These are phyloP conservation scores for Neuroterus valhalla DNA, from an alignment of 1,140 invertebrate species.

Conservation along the genomic window DNA sequence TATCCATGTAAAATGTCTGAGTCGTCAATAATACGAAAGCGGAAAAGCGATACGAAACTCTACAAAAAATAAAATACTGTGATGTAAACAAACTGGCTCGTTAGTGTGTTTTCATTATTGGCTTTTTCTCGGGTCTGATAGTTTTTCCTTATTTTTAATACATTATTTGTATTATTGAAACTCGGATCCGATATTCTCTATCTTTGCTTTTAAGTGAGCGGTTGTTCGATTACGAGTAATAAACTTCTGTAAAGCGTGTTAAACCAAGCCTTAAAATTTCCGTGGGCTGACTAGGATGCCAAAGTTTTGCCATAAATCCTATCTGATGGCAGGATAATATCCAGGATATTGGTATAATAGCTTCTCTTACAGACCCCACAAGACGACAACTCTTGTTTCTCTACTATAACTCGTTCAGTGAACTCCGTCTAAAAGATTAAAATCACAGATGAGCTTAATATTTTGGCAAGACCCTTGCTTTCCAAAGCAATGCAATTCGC, in stretches of 20 bases:
- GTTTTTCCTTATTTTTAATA: not conserved
- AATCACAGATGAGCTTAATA: constrained; percentile 2
- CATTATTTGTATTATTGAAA: no score
- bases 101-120: constrained; percentile 12
- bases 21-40: no score
- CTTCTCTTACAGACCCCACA: not conserved
- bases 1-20: no score
- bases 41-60: no score
- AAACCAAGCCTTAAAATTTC: not conserved
- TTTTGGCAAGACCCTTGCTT: no score
- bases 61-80: no score
- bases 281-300: not conserved
- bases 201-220: no score
- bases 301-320: constrained; percentile 21
- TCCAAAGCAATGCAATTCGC: no score
- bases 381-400: constrained; percentile 17
- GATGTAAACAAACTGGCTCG: not conserved
- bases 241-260: not conserved
- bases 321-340: constrained; percentile 33
- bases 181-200: no score
- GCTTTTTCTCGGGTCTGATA: not conserved
- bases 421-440: constrained; percentile 11
- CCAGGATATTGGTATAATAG: constrained; percentile 36
- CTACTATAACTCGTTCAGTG: constrained; percentile 16
- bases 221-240: not conserved